phyloP scores from a whole-genome alignment of 2,113 vertebrate genomes.

The Mustela nigripes region DNA sequence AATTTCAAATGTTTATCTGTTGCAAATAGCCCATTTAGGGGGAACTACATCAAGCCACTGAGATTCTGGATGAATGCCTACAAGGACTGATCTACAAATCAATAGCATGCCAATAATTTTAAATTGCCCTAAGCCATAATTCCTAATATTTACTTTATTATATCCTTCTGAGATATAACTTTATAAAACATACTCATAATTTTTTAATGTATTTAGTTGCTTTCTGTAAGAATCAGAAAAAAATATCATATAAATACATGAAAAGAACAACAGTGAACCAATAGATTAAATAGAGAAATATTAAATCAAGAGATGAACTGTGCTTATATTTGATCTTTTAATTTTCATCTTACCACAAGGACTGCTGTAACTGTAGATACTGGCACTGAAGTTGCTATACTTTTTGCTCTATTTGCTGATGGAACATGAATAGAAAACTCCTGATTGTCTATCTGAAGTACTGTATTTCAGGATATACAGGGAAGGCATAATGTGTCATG shows the following conservation, averaged over 20 bases:
- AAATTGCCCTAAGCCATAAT: constrained; percentile 55
- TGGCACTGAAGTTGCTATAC: neutral
- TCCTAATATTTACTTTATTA: neutral
- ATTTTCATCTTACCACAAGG: neutral
- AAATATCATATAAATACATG: neutral
- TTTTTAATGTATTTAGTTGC: neutral
- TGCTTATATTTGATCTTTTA: neutral
- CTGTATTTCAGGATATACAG: neutral
- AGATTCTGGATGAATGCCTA: constrained; percentile 46
- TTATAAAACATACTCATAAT: constrained; percentile 19
- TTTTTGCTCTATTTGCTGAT: neutral
- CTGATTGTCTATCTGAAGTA: neutral
- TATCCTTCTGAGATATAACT: constrained; percentile 3
- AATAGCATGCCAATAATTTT: constrained; percentile 30
- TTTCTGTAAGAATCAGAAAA: neutral
- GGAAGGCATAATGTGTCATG: neutral
- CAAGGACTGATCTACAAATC: constrained; percentile 69
- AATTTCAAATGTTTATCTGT: constrained; percentile 60
- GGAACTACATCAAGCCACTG: constrained; percentile 19
- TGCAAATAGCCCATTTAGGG: constrained; percentile 69
- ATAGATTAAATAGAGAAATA: neutral
- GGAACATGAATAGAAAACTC: neutral
- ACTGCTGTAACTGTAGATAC: neutral
- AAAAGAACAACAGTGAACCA: neutral
- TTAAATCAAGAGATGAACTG: neutral